These are phyloP conservation scores for Lasiurus borealis DNA, from an alignment of 2,113 vertebrate genomes.

Conservation along the genomic window DNA sequence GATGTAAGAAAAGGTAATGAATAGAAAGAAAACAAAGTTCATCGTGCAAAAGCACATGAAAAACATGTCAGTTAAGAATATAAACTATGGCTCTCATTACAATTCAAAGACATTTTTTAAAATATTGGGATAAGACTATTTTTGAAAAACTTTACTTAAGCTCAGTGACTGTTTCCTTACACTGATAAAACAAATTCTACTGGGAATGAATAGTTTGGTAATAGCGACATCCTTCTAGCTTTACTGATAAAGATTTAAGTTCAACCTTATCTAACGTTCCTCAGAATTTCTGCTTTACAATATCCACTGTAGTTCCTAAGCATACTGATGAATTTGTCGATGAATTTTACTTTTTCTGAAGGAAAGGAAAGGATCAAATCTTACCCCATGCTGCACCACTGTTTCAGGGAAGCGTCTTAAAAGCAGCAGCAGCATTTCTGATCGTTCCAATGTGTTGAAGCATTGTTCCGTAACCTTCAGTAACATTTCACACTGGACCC, in stretches of 20 bases:
- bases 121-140: no score
- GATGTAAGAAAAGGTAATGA: background rate
- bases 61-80: background rate
- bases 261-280: background rate
- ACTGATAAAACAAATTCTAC: background rate
- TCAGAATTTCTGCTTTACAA: background rate
- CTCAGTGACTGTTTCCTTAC: background rate
- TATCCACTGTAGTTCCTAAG: background rate
- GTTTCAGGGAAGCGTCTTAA: constrained; percentile 97
- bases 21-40: background rate
- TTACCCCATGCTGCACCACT: constrained; percentile 97
- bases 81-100: background rate
- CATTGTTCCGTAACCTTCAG: constrained; percentile 98
- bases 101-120: constrained; percentile 18
- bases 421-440: constrained; percentile 96
- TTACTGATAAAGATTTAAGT: background rate
- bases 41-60: background rate
- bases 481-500: constrained; percentile 98
- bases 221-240: background rate
- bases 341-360: background rate
- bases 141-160: background rate
- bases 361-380: constrained; percentile 50
- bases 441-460: constrained; percentile 97
- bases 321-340: background rate
- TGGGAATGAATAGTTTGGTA: background rate